Evolutionary conservation across 2,888 invertebrate species (phyloP).

Genomic region (Bruchidius siliquastri): DNA sequence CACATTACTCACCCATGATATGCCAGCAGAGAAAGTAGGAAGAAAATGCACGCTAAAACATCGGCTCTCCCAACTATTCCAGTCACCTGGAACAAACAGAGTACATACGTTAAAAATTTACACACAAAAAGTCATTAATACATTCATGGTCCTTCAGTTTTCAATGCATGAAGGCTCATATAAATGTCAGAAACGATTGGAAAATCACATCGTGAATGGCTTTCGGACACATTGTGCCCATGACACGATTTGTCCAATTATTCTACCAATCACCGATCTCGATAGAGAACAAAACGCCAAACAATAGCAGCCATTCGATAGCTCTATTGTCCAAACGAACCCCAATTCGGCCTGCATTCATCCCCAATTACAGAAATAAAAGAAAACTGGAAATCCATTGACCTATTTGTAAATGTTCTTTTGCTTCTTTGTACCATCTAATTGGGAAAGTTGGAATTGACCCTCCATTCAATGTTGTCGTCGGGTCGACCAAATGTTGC

Average conservation of each 20-base stretch:
- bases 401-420: not conserved
- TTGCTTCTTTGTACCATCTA: not conserved
- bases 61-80: conserved; percentile 86
- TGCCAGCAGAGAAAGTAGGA: conserved; percentile 70
- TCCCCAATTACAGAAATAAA: not conserved
- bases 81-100: conserved; percentile 62
- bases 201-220: not conserved
- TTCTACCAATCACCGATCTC: not conserved
- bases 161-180: not conserved
- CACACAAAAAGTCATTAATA: no score
- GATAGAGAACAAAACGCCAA: not conserved
- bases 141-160: no score
- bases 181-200: not conserved
- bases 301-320: not conserved
- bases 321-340: not conserved
- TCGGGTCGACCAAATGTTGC: not conserved
- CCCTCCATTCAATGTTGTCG: not conserved
- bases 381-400: not conserved
- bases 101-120: conserved; percentile 1
- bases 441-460: not conserved
- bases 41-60: conserved; percentile 77
- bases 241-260: not conserved
- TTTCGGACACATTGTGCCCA: not conserved
- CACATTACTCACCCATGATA: conserved; percentile 65
- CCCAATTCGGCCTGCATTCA: not conserved